Percentiles rank a stretch among this genome's conserved stretches.
phyloP scores from a whole-genome alignment of 2,113 vertebrate genomes.

The Trematocara variabile region DNA sequence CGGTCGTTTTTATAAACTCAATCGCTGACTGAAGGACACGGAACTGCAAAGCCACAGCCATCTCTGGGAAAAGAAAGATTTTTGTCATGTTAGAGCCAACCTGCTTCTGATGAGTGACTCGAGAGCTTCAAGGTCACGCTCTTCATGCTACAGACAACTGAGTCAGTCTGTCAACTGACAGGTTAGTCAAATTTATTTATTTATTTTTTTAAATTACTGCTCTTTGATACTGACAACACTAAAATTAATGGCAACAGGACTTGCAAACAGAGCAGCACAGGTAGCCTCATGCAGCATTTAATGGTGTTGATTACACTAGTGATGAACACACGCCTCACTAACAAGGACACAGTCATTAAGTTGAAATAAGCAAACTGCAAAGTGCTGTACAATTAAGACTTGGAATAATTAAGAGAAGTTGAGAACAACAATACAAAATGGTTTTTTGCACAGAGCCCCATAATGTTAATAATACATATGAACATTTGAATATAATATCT shows the following conservation, averaged over 20 bases:
- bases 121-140: background rate
- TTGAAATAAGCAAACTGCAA: background rate
- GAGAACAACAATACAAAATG: background rate
- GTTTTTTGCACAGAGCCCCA: background rate
- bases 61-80: constrained; percentile 69
- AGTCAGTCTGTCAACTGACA: background rate
- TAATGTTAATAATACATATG: background rate
- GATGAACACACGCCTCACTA: background rate
- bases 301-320: background rate
- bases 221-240: background rate
- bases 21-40: constrained; percentile 90
- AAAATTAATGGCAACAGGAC: background rate
- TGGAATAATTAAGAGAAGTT: background rate
- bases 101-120: background rate
- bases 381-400: background rate
- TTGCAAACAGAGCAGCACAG: background rate
- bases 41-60: constrained; percentile 89
- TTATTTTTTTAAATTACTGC: background rate
- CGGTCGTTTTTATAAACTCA: constrained; percentile 90
- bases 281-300: background rate
- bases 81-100: background rate
- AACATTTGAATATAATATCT: background rate
- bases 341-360: background rate
- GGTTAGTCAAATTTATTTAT: background rate
- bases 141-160: background rate